These are phyloP conservation scores for Lophotis ruficrista DNA, from an alignment of 2,113 vertebrate species.

Conservation along the genomic window DNA sequence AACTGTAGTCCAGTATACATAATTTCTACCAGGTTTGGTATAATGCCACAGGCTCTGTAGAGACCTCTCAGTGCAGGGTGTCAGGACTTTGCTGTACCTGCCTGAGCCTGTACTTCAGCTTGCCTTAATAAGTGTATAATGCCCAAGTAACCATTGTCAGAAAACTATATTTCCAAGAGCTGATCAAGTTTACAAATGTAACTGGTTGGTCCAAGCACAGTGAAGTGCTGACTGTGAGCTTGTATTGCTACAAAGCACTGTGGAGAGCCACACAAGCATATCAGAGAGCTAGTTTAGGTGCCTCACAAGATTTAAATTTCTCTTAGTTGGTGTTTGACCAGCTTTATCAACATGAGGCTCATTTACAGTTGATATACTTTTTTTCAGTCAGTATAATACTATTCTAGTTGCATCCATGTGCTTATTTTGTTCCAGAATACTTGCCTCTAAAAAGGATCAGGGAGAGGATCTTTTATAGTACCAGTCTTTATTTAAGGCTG, in stretches of 20 bases:
- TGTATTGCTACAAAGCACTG: neutral
- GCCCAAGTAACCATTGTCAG: neutral
- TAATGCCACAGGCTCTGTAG: neutral
- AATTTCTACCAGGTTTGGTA: neutral
- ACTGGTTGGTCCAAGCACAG: neutral
- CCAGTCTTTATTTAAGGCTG: neutral
- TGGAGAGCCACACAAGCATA: neutral
- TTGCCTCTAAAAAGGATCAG: neutral
- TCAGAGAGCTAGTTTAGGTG: neutral
- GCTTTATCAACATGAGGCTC: neutral
- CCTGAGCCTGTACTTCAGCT: neutral
- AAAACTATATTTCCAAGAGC: neutral
- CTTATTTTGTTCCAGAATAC: neutral
- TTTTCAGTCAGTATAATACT: neutral
- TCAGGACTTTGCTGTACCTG: neutral
- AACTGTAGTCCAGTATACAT: neutral
- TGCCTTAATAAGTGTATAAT: neutral
- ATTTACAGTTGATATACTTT: neutral
- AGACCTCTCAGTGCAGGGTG: accelerated
- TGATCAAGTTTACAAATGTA: neutral
- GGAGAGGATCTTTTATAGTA: neutral
- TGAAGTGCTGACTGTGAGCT: neutral
- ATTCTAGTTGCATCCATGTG: neutral
- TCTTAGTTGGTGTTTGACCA: neutral
- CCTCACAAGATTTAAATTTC: neutral